Conservation (phyloP, 2,888 invertebrate genomes). For the Tipula lateralis region DNA sequence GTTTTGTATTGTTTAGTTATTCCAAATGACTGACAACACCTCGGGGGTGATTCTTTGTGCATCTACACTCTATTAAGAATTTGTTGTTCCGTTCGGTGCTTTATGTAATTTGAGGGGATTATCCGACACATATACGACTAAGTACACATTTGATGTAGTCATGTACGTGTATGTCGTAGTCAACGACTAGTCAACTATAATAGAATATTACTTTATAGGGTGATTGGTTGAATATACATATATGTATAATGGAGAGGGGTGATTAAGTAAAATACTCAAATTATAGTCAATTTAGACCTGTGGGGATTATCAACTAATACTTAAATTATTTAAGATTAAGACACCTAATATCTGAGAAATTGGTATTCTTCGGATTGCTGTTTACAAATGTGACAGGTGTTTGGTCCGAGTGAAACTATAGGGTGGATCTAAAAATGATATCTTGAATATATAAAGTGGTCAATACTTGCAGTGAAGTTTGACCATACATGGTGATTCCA, state of each 20-base stretch:
- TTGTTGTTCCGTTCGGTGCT: background rate
- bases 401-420: too few relatives aligned
- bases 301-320: background rate
- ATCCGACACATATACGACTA: background rate
- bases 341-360: too few relatives aligned
- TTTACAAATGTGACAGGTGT: too few relatives aligned
- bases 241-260: background rate
- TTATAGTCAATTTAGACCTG: background rate
- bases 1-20: background rate
- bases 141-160: background rate
- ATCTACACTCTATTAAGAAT: too few relatives aligned
- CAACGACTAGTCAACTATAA: background rate
- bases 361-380: too few relatives aligned
- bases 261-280: background rate
- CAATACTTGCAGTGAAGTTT: too few relatives aligned
- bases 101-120: slow-evolving; percentile 5
- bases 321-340: background rate
- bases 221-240: background rate
- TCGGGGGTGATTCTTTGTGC: slow-evolving; percentile 25
- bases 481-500: too few relatives aligned
- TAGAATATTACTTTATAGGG: background rate
- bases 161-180: background rate
- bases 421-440: too few relatives aligned
- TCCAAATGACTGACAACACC: slow-evolving; percentile 30
- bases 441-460: too few relatives aligned